Evolutionary conservation across 2,113 vertebrate species (phyloP).

Genomic region (Ivindomyrus marchei): DNA sequence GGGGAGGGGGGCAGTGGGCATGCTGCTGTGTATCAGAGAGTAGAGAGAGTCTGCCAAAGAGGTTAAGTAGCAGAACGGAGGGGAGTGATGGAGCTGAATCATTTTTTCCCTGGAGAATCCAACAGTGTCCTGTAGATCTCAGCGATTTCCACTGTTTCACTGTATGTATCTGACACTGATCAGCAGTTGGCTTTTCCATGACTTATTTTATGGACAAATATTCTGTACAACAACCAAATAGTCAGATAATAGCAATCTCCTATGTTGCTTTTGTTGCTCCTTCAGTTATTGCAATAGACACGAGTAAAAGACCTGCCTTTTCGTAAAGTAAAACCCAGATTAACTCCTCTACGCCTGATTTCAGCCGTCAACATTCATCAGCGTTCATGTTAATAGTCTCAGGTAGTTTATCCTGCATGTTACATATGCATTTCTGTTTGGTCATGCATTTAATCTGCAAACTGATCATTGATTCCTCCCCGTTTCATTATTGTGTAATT

Average conservation of each 20-base stretch:
- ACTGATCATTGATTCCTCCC: background rate
- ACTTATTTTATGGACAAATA: background rate
- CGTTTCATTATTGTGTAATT: background rate
- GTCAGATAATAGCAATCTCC: background rate
- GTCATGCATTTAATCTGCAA: background rate
- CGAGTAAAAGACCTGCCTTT: background rate
- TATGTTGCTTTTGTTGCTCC: background rate
- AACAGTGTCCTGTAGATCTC: background rate
- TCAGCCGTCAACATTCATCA: background rate
- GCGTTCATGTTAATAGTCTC: background rate
- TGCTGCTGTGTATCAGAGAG: background rate
- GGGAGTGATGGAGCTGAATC: background rate
- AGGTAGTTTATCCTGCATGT: constrained; percentile 12
- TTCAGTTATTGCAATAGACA: background rate
- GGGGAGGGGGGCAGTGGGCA: background rate
- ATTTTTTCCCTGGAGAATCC: background rate
- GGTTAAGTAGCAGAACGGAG: background rate
- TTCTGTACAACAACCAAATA: constrained; percentile 1
- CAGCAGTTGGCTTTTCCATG: background rate
- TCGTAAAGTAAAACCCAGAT: background rate
- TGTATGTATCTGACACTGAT: background rate
- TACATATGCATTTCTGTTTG: background rate
- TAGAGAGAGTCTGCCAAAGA: background rate
- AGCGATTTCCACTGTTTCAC: background rate
- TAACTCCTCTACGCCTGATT: background rate